Evolutionary conservation across 2,113 vertebrate genomes (phyloP).

Genomic region (Sceloporus tristichus): DNA sequence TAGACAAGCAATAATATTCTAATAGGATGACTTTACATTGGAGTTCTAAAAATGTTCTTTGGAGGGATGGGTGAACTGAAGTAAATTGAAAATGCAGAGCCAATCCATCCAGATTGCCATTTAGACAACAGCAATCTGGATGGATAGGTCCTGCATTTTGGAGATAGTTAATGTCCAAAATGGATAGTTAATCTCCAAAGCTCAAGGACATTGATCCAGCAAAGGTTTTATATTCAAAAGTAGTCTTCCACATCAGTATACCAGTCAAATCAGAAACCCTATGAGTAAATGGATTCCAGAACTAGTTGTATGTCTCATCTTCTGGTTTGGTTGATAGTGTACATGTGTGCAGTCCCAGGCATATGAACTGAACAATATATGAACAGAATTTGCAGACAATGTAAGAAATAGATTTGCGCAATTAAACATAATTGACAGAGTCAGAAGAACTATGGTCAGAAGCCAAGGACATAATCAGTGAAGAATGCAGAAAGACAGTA

Average conservation of each 20-base stretch:
- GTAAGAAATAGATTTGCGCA: too few species aligned
- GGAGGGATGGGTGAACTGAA: background rate
- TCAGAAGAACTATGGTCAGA: too few species aligned
- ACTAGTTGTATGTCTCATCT: too few species aligned
- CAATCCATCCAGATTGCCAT: background rate
- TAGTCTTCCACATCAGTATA: background rate
- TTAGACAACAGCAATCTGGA: background rate
- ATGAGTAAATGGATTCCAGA: too few species aligned
- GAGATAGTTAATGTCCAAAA: too few species aligned
- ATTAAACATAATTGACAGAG: too few species aligned
- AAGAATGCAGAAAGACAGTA: too few species aligned
- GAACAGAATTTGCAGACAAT: too few species aligned
- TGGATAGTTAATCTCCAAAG: background rate
- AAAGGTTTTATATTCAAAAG: background rate
- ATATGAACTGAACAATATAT: too few species aligned
- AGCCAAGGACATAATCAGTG: too few species aligned
- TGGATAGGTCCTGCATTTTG: too few species aligned
- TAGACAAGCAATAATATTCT: slow-evolving; percentile 3
- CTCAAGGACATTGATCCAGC: background rate
- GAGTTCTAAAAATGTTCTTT: background rate
- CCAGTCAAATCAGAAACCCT: too few species aligned
- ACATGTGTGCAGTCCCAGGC: background rate
- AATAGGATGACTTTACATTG: slow-evolving; percentile 20
- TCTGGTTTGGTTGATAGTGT: background rate
- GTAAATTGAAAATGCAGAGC: background rate